A percentile compares a stretch with the other conserved stretches of the same genome.
Evolutionary conservation across 2,888 invertebrate genomes (phyloP).

Genomic region (Crioceris asparagi): DNA sequence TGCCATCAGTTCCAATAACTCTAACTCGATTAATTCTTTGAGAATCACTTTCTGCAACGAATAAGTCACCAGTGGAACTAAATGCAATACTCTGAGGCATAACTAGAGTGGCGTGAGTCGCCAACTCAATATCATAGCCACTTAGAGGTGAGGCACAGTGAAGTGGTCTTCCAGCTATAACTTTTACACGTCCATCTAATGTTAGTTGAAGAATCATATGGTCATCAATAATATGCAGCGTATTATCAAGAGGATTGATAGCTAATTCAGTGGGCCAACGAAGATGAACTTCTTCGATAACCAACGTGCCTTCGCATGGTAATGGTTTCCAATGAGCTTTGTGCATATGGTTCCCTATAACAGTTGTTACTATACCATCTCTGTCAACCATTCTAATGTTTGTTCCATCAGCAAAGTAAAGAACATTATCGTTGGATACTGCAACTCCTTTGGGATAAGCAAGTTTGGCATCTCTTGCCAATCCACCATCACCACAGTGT

Average conservation of each 20-base stretch:
- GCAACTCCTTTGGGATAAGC: slow-evolving; percentile 96
- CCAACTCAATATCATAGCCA: slow-evolving; percentile 74
- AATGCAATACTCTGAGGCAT: slow-evolving; percentile 94
- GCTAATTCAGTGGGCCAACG: slow-evolving; percentile 95
- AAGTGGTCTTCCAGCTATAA: slow-evolving; percentile 85
- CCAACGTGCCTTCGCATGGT: slow-evolving; percentile 82
- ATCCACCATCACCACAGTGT: slow-evolving; percentile 91
- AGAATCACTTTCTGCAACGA: slow-evolving; percentile 91
- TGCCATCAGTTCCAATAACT: slow-evolving; percentile 86
- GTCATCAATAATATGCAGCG: slow-evolving; percentile 91
- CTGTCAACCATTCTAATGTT: slow-evolving; percentile 85
- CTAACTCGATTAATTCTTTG: slow-evolving; percentile 87
- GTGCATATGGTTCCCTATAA: slow-evolving; percentile 88
- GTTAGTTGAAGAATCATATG: slow-evolving; percentile 91
- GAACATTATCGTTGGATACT: slow-evolving; percentile 79
- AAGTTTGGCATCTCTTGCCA: slow-evolving; percentile 85
- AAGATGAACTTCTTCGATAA: slow-evolving; percentile 86
- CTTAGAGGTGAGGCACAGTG: slow-evolving; percentile 81
- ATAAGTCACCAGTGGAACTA: slow-evolving; percentile 83
- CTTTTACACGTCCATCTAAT: slow-evolving; percentile 80
- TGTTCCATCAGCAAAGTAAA: slow-evolving; percentile 94
- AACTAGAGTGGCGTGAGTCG: slow-evolving; percentile 81
- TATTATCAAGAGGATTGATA: slow-evolving; percentile 89
- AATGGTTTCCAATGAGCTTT: slow-evolving; percentile 90
- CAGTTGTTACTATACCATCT: slow-evolving; percentile 84